Evolutionary conservation across 2,888 invertebrate species (phyloP).

Genomic region (Pheosia gnoma): DNA sequence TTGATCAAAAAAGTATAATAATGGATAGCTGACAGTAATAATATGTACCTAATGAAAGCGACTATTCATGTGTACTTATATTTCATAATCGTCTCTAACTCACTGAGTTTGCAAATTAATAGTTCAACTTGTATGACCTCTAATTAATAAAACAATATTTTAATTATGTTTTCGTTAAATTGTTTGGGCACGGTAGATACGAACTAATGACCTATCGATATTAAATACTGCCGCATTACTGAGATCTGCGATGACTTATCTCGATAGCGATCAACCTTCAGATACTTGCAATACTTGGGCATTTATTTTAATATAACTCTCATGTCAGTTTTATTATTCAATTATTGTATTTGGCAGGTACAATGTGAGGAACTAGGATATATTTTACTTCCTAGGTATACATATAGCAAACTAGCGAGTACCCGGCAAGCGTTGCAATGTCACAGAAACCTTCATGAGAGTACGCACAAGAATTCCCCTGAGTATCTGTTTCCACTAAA

Average conservation of each 20-base stretch:
- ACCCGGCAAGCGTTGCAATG: too few species aligned
- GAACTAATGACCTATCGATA: slow-evolving; percentile 42
- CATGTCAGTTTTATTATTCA: slow-evolving; percentile 30
- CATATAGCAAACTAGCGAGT: too few species aligned
- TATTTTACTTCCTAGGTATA: slow-evolving; percentile 3
- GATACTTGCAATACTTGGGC: slow-evolving; percentile 37
- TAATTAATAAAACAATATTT: slow-evolving; percentile 11
- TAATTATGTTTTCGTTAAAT: slow-evolving; percentile 16
- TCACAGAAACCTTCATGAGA: too few species aligned
- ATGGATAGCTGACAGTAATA: too few species aligned
- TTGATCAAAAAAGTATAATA: too few species aligned
- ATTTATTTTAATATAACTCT: slow-evolving; percentile 42
- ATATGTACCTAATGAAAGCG: too few species aligned
- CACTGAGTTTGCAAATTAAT: background rate
- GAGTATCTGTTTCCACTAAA: too few species aligned
- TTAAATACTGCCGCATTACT: slow-evolving; percentile 52
- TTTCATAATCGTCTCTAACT: background rate
- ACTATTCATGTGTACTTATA: too few species aligned
- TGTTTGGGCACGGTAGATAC: slow-evolving; percentile 34
- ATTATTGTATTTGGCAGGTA: slow-evolving; percentile 3
- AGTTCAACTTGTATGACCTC: background rate
- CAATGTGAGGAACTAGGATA: background rate
- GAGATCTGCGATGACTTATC: slow-evolving; percentile 41
- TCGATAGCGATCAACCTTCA: slow-evolving; percentile 50
- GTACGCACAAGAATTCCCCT: background rate